Percentiles rank a stretch among this genome's conserved stretches.
phyloP scores from a whole-genome alignment of 92 coral and sea anemone genomes.

The Epizoanthus scotinus region DNA sequence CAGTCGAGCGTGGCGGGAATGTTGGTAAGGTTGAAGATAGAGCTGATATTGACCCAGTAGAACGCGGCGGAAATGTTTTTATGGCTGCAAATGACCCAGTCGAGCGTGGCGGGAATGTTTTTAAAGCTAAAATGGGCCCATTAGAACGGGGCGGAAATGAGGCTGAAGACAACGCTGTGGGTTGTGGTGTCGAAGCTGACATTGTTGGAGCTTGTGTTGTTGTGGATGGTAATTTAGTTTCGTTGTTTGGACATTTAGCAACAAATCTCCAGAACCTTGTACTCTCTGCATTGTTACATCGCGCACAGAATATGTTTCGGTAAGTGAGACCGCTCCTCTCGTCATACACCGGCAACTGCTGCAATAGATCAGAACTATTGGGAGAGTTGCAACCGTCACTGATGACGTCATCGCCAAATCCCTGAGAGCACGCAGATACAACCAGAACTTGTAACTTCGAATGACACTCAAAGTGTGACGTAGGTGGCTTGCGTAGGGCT shows the following conservation, averaged over 20 bases:
- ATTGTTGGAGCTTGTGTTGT: neutral
- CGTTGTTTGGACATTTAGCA: constrained; percentile 1
- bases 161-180: too few species aligned
- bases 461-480: constrained; percentile 9
- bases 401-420: neutral
- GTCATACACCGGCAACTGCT: constrained; percentile 20
- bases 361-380: constrained; percentile 20
- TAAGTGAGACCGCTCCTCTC: neutral
- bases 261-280: constrained; percentile 25
- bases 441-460: neutral
- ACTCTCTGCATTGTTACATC: constrained; percentile 9
- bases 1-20: neutral
- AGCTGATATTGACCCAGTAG: neutral
- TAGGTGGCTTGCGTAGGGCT: neutral
- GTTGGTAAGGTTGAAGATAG: neutral
- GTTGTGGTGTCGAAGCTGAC: too few species aligned
- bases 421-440: constrained; percentile 2
- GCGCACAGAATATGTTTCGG: constrained; percentile 33
- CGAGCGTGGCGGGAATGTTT: neutral
- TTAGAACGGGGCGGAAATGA: neutral
- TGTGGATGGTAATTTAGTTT: neutral
- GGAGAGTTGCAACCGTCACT: constrained; percentile 17
- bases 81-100: neutral
- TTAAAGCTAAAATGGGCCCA: neutral
- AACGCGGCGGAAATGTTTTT: neutral